Conservation (phyloP, 2,113 vertebrate species). For the Sardina pilchardus region DNA sequence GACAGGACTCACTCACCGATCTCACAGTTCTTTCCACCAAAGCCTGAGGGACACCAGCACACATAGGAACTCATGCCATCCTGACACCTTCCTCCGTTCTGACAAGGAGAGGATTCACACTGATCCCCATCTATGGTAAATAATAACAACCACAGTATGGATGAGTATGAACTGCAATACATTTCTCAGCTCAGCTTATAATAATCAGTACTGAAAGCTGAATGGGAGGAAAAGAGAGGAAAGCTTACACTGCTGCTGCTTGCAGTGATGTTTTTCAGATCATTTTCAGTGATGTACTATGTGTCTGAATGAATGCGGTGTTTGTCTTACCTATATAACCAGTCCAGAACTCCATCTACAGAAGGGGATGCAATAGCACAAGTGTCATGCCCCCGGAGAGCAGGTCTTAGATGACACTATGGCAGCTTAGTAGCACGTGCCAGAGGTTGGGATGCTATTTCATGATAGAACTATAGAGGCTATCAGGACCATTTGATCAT, state of each 20-base stretch:
- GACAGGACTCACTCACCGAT: constrained; percentile 71
- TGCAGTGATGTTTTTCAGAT: background rate
- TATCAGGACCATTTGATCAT: too few species aligned
- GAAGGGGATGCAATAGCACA: background rate
- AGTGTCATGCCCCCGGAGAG: too few species aligned
- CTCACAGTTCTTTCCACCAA: constrained; percentile 89
- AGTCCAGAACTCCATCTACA: constrained; percentile 55
- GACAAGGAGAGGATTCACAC: constrained; percentile 83
- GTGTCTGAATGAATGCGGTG: background rate
- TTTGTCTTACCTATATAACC: constrained; percentile 46
- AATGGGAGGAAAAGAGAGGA: background rate
- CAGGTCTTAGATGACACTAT: too few species aligned
- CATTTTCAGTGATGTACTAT: background rate
- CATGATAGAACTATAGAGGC: too few species aligned
- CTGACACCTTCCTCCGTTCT: constrained; percentile 80
- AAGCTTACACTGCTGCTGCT: background rate
- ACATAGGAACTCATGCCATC: constrained; percentile 78
- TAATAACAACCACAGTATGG: background rate
- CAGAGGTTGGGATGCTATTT: too few species aligned
- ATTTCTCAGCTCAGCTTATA: too few species aligned
- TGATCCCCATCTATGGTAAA: constrained; percentile 87
- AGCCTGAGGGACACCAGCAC: constrained; percentile 84
- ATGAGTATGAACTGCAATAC: too few species aligned
- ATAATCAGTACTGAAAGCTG: too few species aligned
- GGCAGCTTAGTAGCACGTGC: too few species aligned